phyloP scores from a whole-genome alignment of 2,888 invertebrate species.

The Dichetophora obliterata region DNA sequence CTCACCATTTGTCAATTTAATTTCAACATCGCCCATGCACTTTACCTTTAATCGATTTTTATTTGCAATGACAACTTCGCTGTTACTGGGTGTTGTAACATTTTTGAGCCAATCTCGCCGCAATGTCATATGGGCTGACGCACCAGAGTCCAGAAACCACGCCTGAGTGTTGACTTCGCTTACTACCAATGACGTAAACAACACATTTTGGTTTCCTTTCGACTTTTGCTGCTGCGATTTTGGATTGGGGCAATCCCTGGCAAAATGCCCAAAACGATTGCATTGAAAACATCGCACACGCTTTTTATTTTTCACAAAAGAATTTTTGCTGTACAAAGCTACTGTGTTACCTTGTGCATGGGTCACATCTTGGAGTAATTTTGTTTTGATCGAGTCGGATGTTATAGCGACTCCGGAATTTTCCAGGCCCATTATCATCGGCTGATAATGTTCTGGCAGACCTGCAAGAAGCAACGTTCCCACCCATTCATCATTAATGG shows the following conservation, averaged over 20 bases:
- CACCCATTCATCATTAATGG: constrained; percentile 40
- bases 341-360: not conserved
- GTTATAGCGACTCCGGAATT: constrained; percentile 40
- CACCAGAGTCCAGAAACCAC: constrained; percentile 4
- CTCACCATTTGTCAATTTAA: too few relatives aligned
- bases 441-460: constrained; percentile 33
- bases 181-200: not conserved
- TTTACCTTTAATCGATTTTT: too few relatives aligned
- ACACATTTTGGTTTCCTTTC: not conserved
- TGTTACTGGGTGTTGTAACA: too few relatives aligned
- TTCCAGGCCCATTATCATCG: constrained; percentile 44
- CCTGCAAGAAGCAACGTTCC: constrained; percentile 40
- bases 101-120: too few relatives aligned
- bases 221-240: not conserved
- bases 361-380: not conserved
- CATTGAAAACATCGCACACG: not conserved
- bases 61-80: too few relatives aligned
- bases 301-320: not conserved
- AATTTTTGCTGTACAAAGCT: not conserved
- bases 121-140: not conserved
- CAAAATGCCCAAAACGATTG: not conserved
- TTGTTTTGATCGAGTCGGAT: constrained; percentile 37
- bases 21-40: too few relatives aligned
- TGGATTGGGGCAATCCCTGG: not conserved
- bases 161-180: not conserved